Evolutionary conservation across 2,888 invertebrate species (phyloP).

Genomic region (Agrotis segetum): DNA sequence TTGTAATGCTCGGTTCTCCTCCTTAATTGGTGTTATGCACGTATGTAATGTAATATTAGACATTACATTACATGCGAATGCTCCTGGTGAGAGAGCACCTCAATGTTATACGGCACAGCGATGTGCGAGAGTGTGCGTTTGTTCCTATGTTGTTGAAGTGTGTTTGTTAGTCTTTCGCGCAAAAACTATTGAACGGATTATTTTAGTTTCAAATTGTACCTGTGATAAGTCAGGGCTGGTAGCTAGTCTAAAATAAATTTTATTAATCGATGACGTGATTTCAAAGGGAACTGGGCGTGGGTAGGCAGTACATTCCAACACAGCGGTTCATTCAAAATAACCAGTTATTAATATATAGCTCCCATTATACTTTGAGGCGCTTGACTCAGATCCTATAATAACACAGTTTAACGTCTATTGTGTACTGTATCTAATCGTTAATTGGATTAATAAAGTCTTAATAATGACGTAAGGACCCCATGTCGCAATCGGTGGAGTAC

Average conservation of each 20-base stretch:
- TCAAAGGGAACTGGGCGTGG: neutral
- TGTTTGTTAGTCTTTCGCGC: too few species aligned
- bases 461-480: slow-evolving; percentile 10
- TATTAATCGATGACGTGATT: slow-evolving; percentile 14
- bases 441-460: slow-evolving; percentile 11
- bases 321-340: slow-evolving; percentile 2
- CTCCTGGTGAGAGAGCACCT: too few species aligned
- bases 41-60: too few species aligned
- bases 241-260: neutral
- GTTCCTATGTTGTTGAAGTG: too few species aligned
- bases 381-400: slow-evolving; percentile 27
- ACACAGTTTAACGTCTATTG: slow-evolving; percentile 12
- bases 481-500: neutral
- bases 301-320: neutral
- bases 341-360: slow-evolving; percentile 26
- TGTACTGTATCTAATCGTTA: slow-evolving; percentile 51
- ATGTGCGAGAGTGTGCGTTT: too few species aligned
- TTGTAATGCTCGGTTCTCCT: too few species aligned
- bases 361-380: slow-evolving; percentile 5
- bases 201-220: too few species aligned
- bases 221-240: too few species aligned
- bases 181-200: too few species aligned
- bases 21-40: too few species aligned
- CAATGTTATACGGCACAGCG: too few species aligned
- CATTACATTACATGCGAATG: too few species aligned